phyloP scores from a whole-genome alignment of 53 echinoderm and acorn worm species.

The Echinarachnius parma region DNA sequence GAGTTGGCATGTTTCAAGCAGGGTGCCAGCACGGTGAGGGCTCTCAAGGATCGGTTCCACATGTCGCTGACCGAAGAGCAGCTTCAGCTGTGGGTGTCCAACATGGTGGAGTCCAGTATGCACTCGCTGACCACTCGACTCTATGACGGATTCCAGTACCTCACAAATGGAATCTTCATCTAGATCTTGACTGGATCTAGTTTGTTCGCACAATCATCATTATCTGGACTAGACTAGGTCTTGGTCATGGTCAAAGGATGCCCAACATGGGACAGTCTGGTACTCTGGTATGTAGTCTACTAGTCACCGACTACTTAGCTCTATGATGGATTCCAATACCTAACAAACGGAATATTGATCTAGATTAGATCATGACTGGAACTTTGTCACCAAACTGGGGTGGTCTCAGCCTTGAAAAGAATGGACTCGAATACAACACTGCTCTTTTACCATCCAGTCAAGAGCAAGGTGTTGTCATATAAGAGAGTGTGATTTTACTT shows the following conservation, averaged over 20 bases:
- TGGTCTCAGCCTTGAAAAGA: no score
- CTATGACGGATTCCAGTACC: conserved; percentile 98
- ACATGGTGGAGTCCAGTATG: conserved; percentile 99
- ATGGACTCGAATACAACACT: no score
- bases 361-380: no score
- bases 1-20: conserved; percentile 98
- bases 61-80: conserved; percentile 97
- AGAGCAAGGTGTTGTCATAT: no score
- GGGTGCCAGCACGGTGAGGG: conserved; percentile 90
- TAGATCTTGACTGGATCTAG: conserved; percentile 25
- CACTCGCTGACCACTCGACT: conserved; percentile 94
- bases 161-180: conserved; percentile 98
- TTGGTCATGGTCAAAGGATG: no score
- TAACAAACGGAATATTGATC: conserved; percentile 86
- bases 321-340: conserved; percentile 90
- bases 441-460: no score
- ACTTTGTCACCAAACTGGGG: no score
- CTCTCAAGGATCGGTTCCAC: conserved; percentile 87
- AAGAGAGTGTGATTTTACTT: no score
- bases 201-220: no score
- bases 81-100: conserved; percentile 90
- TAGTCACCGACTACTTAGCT: conserved; percentile 74
- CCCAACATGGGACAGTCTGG: no score
- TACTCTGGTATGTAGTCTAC: no score
- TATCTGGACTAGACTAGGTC: no score